Percentiles rank a stretch among this genome's conserved stretches.
Evolutionary conservation across 2,797 vertebrate genomes (phyloP).

Genomic region (Pseudocheirus occidentalis): DNA sequence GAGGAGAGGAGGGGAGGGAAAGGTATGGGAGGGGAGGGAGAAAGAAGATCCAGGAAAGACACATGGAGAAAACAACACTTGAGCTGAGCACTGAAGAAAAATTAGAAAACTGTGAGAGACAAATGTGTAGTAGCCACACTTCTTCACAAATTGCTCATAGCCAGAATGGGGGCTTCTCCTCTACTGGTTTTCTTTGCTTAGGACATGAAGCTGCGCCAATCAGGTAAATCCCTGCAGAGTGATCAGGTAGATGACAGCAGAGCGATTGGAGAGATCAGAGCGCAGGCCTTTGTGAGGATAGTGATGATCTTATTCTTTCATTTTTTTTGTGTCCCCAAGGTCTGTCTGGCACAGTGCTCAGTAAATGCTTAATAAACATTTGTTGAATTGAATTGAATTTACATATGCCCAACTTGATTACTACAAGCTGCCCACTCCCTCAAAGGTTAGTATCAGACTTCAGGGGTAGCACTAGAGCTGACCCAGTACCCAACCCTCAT

Average conservation of each 20-base stretch:
- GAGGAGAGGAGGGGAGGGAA: too few species aligned
- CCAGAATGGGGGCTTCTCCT: neutral
- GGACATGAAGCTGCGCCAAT: neutral
- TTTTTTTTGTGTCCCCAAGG: neutral
- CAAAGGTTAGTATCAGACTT: neutral
- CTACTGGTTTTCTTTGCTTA: neutral
- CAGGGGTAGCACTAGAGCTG: neutral
- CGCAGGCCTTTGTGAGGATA: neutral
- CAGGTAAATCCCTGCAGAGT: too few species aligned
- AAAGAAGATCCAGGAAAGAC: too few species aligned
- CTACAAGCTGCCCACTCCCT: neutral
- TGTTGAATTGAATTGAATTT: neutral
- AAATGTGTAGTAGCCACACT: neutral
- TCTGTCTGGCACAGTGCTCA: neutral
- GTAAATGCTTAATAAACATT: neutral
- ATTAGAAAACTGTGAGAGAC: neutral
- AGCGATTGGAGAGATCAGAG: neutral
- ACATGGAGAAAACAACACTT: neutral
- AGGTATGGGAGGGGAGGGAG: too few species aligned
- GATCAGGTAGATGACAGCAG: too few species aligned
- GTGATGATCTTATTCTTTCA: neutral
- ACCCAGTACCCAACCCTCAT: neutral
- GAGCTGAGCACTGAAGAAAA: neutral
- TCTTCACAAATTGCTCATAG: neutral
- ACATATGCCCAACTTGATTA: neutral